Percentiles rank a stretch among this genome's conserved stretches.
phyloP scores from a whole-genome alignment of 2,797 vertebrate genomes.

The Dallia pectoralis region DNA sequence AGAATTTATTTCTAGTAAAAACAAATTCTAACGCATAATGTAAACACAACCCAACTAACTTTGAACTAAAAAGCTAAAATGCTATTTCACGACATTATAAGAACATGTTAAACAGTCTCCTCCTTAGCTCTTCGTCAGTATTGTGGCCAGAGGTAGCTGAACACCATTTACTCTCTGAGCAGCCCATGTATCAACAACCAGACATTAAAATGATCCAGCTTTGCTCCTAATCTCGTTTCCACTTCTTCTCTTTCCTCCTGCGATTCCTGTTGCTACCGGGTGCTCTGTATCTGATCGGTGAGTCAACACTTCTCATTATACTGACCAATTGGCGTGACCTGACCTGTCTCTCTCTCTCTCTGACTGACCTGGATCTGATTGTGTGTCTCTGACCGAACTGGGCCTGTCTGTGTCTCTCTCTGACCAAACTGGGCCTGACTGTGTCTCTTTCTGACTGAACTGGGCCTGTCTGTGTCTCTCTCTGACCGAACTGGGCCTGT shows the following conservation, averaged over 20 bases:
- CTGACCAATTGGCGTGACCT: background rate
- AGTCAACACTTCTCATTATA: background rate
- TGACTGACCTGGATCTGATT: too few species aligned
- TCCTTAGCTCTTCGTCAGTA: too few species aligned
- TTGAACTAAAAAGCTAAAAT: too few species aligned
- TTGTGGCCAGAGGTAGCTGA: too few species aligned
- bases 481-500: too few species aligned
- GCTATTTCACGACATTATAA: too few species aligned
- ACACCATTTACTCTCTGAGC: background rate
- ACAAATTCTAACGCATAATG: too few species aligned
- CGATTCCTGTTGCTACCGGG: background rate
- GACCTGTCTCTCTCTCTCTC: conserved; percentile 14
- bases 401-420: too few species aligned
- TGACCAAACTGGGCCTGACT: background rate
- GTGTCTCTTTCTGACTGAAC: conserved; percentile 38
- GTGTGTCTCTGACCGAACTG: too few species aligned
- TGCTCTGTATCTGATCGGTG: background rate
- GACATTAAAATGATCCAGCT: background rate
- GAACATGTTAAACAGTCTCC: too few species aligned
- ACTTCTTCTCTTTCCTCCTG: background rate
- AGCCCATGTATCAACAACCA: background rate
- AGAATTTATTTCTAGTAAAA: too few species aligned
- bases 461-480: background rate
- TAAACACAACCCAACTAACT: too few species aligned
- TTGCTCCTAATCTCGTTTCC: background rate